Conservation (phyloP, 2,113 vertebrate genomes). For the Setophaga coronata region DNA sequence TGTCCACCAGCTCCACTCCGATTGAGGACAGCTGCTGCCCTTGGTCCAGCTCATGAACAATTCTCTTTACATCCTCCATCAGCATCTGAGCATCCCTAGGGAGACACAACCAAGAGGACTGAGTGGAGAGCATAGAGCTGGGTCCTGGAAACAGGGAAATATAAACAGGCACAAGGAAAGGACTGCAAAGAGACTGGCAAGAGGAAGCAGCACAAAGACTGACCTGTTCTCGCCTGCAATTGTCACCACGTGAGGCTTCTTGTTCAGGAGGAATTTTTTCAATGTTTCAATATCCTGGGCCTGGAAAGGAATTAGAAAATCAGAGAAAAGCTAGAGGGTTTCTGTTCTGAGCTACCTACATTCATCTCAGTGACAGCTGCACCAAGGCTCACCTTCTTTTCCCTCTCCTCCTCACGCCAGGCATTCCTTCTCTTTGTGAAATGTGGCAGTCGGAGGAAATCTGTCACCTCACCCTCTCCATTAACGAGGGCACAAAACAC, state of each 20-base stretch:
- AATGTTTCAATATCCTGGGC: slow-evolving; percentile 91
- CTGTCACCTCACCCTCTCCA: slow-evolving; percentile 95
- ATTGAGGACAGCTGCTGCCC: slow-evolving; percentile 90
- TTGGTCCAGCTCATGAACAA: slow-evolving; percentile 92
- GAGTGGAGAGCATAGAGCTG: not conserved
- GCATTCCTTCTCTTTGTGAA: slow-evolving; percentile 96
- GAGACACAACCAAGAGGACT: not conserved
- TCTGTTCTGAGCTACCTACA: not conserved
- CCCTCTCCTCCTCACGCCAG: slow-evolving; percentile 93
- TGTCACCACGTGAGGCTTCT: slow-evolving; percentile 95
- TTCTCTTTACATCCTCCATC: slow-evolving; percentile 95
- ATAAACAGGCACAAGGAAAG: not conserved
- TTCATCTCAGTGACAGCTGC: not conserved
- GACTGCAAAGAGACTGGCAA: not conserved
- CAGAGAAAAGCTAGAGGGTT: not conserved
- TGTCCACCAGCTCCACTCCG: slow-evolving; percentile 94
- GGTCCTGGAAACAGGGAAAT: not conserved
- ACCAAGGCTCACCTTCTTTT: slow-evolving; percentile 85
- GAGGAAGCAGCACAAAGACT: not conserved
- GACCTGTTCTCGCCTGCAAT: slow-evolving; percentile 94
- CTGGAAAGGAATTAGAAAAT: slow-evolving; percentile 62
- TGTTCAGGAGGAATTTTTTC: slow-evolving; percentile 92
- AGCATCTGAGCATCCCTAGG: slow-evolving; percentile 95
- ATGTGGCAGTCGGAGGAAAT: slow-evolving; percentile 93
- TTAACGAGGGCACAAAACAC: slow-evolving; percentile 95